Conservation (phyloP, 92 coral and sea anemone genomes). For the Parazoanthus swiftii region DNA sequence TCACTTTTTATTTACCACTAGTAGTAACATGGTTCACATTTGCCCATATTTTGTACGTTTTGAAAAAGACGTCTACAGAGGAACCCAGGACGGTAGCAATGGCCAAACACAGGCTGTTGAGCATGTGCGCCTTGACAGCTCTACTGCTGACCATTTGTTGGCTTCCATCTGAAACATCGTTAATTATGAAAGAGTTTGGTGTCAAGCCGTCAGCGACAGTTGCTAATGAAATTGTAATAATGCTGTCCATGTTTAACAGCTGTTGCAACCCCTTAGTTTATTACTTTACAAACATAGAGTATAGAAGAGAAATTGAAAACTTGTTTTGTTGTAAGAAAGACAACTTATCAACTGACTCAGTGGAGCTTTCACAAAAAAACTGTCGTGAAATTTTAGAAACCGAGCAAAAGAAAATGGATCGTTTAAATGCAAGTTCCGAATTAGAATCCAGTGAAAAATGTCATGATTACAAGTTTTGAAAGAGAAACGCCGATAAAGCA, state of each 20-base stretch:
- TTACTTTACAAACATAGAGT: constrained; percentile 60
- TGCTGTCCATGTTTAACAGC: constrained; percentile 32
- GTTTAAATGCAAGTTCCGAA: too few species aligned
- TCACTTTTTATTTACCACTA: constrained; percentile 45
- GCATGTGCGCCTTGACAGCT: constrained; percentile 71
- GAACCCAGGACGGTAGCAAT: background rate
- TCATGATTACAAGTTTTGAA: too few species aligned
- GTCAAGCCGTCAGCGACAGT: constrained; percentile 40
- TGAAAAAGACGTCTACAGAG: constrained; percentile 3
- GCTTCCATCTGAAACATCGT: constrained; percentile 63
- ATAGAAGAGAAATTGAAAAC: constrained; percentile 44
- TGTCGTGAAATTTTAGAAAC: too few species aligned
- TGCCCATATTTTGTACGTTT: constrained; percentile 35
- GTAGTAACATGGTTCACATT: constrained; percentile 42
- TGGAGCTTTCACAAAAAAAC: background rate
- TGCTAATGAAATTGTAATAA: constrained; percentile 42
- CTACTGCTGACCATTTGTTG: constrained; percentile 64
- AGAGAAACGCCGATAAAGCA: too few species aligned
- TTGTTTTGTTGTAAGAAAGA: constrained; percentile 3
- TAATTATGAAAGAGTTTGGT: constrained; percentile 48
- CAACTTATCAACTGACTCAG: too few species aligned
- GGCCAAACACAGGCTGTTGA: constrained; percentile 49
- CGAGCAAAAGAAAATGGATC: too few species aligned
- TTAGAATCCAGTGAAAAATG: background rate
- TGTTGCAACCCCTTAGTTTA: constrained; percentile 65